Base-by-base conservation (phyloP, 2,113 vertebrate species). In the Platanista minor region DNA sequence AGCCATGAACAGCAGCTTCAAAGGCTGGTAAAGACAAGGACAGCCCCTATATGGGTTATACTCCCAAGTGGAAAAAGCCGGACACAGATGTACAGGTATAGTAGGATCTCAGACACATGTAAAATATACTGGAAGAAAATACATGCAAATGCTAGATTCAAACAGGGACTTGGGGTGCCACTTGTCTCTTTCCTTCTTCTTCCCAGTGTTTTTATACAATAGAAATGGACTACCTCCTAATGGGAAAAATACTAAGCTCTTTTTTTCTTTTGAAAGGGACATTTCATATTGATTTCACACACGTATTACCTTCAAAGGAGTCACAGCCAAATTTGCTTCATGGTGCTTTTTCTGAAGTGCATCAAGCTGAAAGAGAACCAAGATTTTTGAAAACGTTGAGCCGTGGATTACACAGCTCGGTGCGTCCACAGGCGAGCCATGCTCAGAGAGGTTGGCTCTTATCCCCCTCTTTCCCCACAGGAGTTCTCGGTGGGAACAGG, bases 231-330 rank as follows among this genome's bases (percentile, higher is more conserved):
- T 6, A 1, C 3, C 0, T 5, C 27, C 9, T 6, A 9, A 36
- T 0, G 25, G 86, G 39, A 8, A 82, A 71, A 61, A 20, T 6
- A 1, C 17, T 2, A 25, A 6, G 5, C 64, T 18, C 25, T 43
- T 5, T 39, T 39, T 43, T 31, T 57, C 21, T 23, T n/a, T 9
- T 18, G 29, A 41, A 69, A 80, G 8, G 83, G 20, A 10, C 77
- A 4, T 46, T 59, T 41, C 41, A 5, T 3, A 11, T 2, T 1
- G 2, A 17, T 3, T 1, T 61, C 90, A 46, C 33, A 43, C 67
- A 59, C 2, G 4, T 1, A 15, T 93, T 98, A 99, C 99, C 99
- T 99, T 99, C 97, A 99, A 96, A 72, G 98, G 99, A 69, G 98
- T 97, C 59, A 98, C 27, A 0, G 94, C 97, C 97, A 99, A 14